Percentiles rank a stretch among this genome's conserved stretches.
These are phyloP conservation scores for Carapus acus DNA, from an alignment of 2,797 vertebrate genomes.

Conservation along the genomic window DNA sequence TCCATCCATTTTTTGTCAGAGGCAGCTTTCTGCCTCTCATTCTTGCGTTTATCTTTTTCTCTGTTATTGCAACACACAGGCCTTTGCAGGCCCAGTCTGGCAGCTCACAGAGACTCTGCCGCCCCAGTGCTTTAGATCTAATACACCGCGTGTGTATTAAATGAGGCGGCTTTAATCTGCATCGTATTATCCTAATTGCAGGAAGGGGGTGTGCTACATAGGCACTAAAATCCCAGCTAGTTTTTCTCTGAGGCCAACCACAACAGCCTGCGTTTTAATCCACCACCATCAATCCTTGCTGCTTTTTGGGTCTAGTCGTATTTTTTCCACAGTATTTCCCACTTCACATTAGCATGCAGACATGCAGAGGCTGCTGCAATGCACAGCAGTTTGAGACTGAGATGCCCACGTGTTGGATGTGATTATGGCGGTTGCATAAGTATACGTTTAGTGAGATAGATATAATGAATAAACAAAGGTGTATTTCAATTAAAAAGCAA, in stretches of 20 bases:
- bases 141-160: slow-evolving; percentile 18
- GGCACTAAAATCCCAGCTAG: slow-evolving; percentile 15
- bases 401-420: slow-evolving; percentile 42
- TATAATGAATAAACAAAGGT: slow-evolving; percentile 1
- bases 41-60: neutral
- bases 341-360: slow-evolving; percentile 37
- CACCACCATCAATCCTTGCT: slow-evolving; percentile 22
- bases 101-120: slow-evolving; percentile 1
- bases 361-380: slow-evolving; percentile 14
- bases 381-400: slow-evolving; percentile 4
- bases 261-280: slow-evolving; percentile 48
- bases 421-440: neutral
- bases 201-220: slow-evolving; percentile 32
- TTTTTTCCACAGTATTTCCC: slow-evolving; percentile 42
- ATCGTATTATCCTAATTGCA: slow-evolving; percentile 42
- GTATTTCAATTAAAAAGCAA: neutral
- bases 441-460: slow-evolving; percentile 21
- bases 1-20: slow-evolving; percentile 12
- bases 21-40: neutral
- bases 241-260: slow-evolving; percentile 29
- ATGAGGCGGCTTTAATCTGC: slow-evolving; percentile 25
- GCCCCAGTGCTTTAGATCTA: slow-evolving; percentile 8
- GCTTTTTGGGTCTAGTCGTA: slow-evolving; percentile 43
- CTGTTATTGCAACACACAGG: slow-evolving; percentile 7
- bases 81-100: neutral